phyloP scores from a whole-genome alignment of 1,140 invertebrate species.

The Druon quercuslanigerum region DNA sequence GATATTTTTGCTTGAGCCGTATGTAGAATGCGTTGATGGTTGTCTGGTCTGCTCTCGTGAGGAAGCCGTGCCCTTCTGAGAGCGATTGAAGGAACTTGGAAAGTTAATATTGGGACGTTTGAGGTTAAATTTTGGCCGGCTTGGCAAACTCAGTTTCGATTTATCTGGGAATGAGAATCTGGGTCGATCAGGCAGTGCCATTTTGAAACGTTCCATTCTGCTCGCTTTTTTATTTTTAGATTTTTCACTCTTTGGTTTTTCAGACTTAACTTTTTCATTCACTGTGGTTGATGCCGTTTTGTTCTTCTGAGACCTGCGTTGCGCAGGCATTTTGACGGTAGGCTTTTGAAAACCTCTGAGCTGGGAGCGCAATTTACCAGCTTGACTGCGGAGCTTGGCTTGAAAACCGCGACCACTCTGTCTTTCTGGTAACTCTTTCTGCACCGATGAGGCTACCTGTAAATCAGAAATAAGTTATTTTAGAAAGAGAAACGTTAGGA shows the following conservation, averaged over 20 bases:
- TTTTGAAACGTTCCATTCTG: constrained; percentile 66
- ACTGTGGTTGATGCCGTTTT: constrained; percentile 47
- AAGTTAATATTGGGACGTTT: constrained; percentile 72
- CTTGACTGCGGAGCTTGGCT: constrained; percentile 67
- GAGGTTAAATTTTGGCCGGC: constrained; percentile 78
- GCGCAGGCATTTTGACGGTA: constrained; percentile 59
- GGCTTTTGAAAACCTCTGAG: constrained; percentile 68
- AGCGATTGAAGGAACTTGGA: constrained; percentile 52
- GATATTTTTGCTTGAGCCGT: constrained; percentile 76
- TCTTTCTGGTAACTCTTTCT: constrained; percentile 80
- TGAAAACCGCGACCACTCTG: constrained; percentile 70
- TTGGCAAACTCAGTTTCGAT: constrained; percentile 79
- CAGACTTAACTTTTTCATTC: constrained; percentile 30
- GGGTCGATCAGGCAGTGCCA: constrained; percentile 77
- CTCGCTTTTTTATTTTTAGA: constrained; percentile 58
- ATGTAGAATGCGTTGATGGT: constrained; percentile 72
- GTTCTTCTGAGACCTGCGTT: constrained; percentile 55
- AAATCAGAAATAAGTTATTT: constrained; percentile 23
- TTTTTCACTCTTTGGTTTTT: constrained; percentile 33
- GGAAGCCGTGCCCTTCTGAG: constrained; percentile 58
- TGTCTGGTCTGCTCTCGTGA: constrained; percentile 64
- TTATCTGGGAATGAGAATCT: constrained; percentile 77
- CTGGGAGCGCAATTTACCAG: constrained; percentile 68
- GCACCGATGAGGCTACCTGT: constrained; percentile 78
- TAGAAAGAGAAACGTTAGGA: too few relatives aligned